phyloP scores from a whole-genome alignment of 2,113 vertebrate species.

The Sinocyclocheilus grahami region DNA sequence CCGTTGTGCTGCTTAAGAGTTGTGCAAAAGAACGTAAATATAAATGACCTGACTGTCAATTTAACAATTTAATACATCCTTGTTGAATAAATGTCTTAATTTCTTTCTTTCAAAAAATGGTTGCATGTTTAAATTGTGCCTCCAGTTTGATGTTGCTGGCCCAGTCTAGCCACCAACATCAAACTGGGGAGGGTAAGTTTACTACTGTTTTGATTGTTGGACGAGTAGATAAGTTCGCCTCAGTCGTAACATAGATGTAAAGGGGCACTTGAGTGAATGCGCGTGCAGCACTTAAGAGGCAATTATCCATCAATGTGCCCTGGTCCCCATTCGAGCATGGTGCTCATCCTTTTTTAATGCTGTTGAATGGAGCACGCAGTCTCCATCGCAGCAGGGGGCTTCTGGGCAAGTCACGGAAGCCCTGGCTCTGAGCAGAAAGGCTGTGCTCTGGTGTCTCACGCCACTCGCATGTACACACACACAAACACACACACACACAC shows the following conservation, averaged over 20 bases:
- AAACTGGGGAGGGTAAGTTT: constrained; percentile 7
- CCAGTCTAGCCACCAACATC: background rate
- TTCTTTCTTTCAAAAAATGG: no score
- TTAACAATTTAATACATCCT: background rate
- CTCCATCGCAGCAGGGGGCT: constrained; percentile 76
- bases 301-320: constrained; percentile 69
- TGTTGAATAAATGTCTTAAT: background rate
- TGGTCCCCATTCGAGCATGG: constrained; percentile 31
- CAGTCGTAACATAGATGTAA: constrained; percentile 62
- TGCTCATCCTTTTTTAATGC: constrained; percentile 78
- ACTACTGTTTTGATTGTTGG: constrained; percentile 64
- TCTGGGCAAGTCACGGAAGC: constrained; percentile 77
- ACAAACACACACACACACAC: background rate
- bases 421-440: constrained; percentile 42
- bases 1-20: no score
- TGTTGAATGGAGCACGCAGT: constrained; percentile 69
- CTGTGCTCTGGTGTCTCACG: constrained; percentile 61
- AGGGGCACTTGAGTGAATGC: constrained; percentile 67
- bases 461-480: constrained; percentile 17
- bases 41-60: no score
- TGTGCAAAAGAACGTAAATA: no score
- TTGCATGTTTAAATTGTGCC: background rate
- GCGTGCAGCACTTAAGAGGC: constrained; percentile 76
- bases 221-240: constrained; percentile 67
- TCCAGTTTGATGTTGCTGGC: background rate